Base-by-base conservation (phyloP, 1,140 invertebrate species). In the Heliothis virescens region DNA sequence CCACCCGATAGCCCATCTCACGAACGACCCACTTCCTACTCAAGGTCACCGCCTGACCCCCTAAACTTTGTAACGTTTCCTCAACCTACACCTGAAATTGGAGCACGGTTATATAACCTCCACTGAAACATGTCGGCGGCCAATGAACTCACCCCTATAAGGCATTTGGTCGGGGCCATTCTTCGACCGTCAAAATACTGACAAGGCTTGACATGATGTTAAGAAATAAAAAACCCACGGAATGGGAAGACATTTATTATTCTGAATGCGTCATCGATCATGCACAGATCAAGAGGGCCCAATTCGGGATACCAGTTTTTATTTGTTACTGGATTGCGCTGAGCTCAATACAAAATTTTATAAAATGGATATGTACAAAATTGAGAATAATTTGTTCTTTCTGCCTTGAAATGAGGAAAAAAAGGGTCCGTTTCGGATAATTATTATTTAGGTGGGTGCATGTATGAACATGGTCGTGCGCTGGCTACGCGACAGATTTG, bases 1-100 rank as follows among this genome's bases (percentile, higher is more conserved):
- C 92, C 90, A 92, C 88, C 92, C 90, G 92, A 93, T 92, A 92
- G 89, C 87, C 87, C 90, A 92, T 92, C 91, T 93, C 92, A 94
- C 92, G 93, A 94, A 80, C 89, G 92, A 90, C 92, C 92, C 84
- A 93, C 92, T 94, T 93, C 84, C 87, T 85, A 79, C 85, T 63
- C 93, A 94, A 94, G 93, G 93, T 93, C 92, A 93, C 87, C 87
- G 88, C 78, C 82, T 92, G 90, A 92, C 93, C 92, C 92, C 89
- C 86, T 92, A 87, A 90, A 90, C 91, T 86, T 82, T 85, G 83
- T 85, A 73, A 85, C 71, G 87, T 91, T 91, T 91, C 91, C 88
- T 86, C 90, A 87, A 86, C 84, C 83, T 77, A 77, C 74, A 81
- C 81, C 81, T 85, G 67, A 82, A 83, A 85, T 76, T 62, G 48